Evolutionary conservation across 2,113 vertebrate genomes (phyloP).

Genomic region (Hemiprocne comata): DNA sequence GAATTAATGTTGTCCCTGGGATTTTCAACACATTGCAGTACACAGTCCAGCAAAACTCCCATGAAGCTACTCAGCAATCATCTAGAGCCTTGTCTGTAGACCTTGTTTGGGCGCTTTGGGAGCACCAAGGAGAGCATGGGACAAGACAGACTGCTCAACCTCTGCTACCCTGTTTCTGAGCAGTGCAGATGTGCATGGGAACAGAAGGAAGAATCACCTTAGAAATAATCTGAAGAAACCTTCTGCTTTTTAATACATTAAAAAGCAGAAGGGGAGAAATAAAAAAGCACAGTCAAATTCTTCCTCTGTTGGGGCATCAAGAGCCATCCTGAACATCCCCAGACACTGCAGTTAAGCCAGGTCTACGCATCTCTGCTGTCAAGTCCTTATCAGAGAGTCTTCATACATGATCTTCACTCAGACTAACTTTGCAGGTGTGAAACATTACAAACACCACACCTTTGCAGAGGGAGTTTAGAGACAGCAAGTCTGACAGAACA

Average conservation of each 20-base stretch:
- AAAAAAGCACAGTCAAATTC: background rate
- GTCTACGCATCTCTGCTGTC: background rate
- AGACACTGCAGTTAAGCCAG: background rate
- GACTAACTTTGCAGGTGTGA: rapidly evolving
- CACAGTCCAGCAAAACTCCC: background rate
- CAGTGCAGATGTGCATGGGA: background rate
- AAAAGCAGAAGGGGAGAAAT: background rate
- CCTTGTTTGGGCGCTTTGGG: background rate
- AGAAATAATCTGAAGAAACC: background rate
- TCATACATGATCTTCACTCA: background rate
- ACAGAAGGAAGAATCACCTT: background rate
- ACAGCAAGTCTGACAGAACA: background rate
- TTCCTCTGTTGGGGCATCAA: background rate
- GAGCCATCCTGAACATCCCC: background rate
- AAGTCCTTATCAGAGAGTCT: background rate
- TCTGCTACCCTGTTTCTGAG: background rate
- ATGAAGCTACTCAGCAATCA: background rate
- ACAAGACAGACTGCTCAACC: background rate
- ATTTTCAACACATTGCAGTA: conserved; percentile 12
- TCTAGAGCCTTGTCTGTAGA: background rate
- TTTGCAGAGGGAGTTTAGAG: background rate
- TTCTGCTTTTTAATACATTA: background rate
- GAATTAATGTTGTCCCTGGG: background rate
- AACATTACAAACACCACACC: background rate
- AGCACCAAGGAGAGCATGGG: background rate